A percentile compares a stretch with the other conserved stretches of the same genome.
Evolutionary conservation across 2,888 invertebrate genomes (phyloP).

Genomic region (Hirtodrosophila trivittata): DNA sequence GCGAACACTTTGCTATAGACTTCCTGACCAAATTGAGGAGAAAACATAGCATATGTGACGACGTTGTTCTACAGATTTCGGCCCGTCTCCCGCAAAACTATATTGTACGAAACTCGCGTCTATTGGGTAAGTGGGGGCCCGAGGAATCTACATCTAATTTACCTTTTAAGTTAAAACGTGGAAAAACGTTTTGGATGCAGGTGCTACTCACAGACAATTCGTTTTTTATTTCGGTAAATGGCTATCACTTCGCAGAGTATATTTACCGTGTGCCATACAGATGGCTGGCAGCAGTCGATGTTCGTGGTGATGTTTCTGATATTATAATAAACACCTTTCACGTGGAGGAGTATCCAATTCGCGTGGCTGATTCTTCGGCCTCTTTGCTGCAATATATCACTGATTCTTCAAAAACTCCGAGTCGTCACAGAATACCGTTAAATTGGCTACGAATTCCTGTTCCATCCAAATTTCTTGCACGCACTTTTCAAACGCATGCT

Average conservation of each 20-base stretch:
- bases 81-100: constrained; percentile 89
- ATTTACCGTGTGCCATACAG: constrained; percentile 86
- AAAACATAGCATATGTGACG: constrained; percentile 61
- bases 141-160: constrained; percentile 88
- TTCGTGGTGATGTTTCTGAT: constrained; percentile 86
- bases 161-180: constrained; percentile 76
- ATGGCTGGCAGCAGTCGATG: constrained; percentile 86
- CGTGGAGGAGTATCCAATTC: constrained; percentile 74
- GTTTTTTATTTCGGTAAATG: constrained; percentile 88
- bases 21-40: constrained; percentile 26
- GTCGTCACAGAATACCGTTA: not conserved
- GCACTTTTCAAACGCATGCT: not conserved
- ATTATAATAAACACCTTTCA: constrained; percentile 83
- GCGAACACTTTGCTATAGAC: constrained; percentile 63
- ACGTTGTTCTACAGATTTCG: constrained; percentile 90
- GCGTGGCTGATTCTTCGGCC: constrained; percentile 39
- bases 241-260: constrained; percentile 88
- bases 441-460: constrained; percentile 26
- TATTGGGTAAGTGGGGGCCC: constrained; percentile 88
- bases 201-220: constrained; percentile 86
- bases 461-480: constrained; percentile 6
- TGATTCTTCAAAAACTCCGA: not conserved
- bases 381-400: constrained; percentile 11
- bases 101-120: constrained; percentile 89
- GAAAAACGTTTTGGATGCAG: constrained; percentile 84